These are phyloP conservation scores for Riptortus pedestris DNA, from an alignment of 1,140 invertebrate species.

Conservation along the genomic window DNA sequence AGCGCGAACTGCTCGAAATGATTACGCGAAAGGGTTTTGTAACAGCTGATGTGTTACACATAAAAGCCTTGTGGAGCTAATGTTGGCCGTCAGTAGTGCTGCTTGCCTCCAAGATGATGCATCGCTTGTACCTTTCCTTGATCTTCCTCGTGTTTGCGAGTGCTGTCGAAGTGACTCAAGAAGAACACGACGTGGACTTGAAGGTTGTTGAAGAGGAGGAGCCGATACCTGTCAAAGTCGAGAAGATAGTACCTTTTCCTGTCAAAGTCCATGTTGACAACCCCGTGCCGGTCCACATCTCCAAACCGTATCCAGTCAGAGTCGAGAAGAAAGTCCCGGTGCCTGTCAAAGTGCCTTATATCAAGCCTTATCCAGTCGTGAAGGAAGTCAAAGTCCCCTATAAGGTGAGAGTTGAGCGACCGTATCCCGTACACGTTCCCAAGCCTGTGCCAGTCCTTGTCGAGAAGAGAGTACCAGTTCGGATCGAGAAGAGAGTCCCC, in stretches of 20 bases:
- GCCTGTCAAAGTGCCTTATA: background rate
- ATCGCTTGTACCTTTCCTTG: too few relatives aligned
- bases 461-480: constrained; percentile 59
- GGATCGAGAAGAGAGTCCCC: background rate
- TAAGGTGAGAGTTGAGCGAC: constrained; percentile 28
- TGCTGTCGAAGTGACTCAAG: too few relatives aligned
- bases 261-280: background rate
- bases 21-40: too few relatives aligned
- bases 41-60: too few relatives aligned
- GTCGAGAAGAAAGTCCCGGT: background rate
- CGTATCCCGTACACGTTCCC: constrained; percentile 34
- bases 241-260: background rate
- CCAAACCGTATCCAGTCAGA: background rate
- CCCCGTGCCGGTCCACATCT: background rate
- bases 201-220: too few relatives aligned
- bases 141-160: too few relatives aligned
- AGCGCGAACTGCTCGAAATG: too few relatives aligned
- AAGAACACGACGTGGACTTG: too few relatives aligned
- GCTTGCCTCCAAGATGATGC: too few relatives aligned
- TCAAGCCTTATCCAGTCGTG: constrained; percentile 22
- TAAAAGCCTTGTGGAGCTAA: too few relatives aligned
- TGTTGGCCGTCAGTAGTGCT: too few relatives aligned
- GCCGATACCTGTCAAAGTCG: background rate
- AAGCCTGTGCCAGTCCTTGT: constrained; percentile 45
- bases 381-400: constrained; percentile 31